Evolutionary conservation across 2,888 invertebrate species (phyloP).

Genomic region (Odontothrips loti): DNA sequence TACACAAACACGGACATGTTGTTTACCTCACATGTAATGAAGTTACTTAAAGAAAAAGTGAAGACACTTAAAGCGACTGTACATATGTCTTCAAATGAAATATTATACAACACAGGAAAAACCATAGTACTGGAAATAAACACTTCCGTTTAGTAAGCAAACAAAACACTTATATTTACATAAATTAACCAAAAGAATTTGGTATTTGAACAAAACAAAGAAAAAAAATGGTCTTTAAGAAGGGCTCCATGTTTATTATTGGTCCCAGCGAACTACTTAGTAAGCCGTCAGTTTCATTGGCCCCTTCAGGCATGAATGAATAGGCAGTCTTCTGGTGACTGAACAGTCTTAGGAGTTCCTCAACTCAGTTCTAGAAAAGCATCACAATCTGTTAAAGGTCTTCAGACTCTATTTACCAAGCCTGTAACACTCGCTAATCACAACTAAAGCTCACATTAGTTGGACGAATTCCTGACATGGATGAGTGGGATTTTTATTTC

Average conservation of each 20-base stretch:
- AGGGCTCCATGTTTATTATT: background rate
- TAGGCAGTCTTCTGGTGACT: slow-evolving; percentile 21
- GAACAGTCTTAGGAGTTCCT: slow-evolving; percentile 5
- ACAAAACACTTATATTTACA: slow-evolving; percentile 15
- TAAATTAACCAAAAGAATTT: background rate
- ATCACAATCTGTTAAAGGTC: background rate
- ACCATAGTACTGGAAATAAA: background rate
- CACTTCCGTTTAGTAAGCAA: background rate
- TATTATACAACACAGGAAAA: background rate
- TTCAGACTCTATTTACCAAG: background rate
- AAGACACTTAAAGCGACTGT: background rate
- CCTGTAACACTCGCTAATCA: background rate
- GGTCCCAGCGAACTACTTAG: background rate
- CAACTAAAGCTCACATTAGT: too few relatives aligned
- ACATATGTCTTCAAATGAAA: background rate
- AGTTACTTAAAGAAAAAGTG: background rate
- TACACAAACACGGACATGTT: too few relatives aligned
- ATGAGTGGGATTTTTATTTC: background rate
- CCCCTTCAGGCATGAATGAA: background rate
- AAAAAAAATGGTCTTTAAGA: background rate
- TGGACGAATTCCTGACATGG: too few relatives aligned
- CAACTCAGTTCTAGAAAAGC: background rate
- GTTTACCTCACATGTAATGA: too few relatives aligned
- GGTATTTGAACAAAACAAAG: background rate
- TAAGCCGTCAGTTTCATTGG: background rate